Conservation (phyloP, 2,797 vertebrate genomes). For the Chrosomus eos region DNA sequence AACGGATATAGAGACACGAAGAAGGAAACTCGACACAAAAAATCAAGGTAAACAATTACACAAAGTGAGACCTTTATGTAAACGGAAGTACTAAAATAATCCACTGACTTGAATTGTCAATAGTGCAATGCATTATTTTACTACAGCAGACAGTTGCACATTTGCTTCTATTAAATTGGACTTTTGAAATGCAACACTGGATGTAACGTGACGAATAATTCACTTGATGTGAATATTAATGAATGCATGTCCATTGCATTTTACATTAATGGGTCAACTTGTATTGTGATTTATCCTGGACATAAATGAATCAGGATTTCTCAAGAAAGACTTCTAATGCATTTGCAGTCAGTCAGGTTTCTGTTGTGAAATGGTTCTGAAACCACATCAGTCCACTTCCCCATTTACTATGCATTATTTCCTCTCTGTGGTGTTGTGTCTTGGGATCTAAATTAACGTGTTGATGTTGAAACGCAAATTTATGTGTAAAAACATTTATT, state of each 20-base stretch:
- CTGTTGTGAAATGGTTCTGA: conserved; percentile 29
- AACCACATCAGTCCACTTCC: conserved; percentile 40
- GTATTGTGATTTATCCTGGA: background rate
- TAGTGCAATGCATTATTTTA: background rate
- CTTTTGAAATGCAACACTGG: background rate
- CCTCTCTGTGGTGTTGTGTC: background rate
- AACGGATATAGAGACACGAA: conserved; percentile 21
- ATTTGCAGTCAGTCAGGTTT: background rate
- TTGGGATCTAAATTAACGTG: background rate
- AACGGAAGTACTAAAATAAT: background rate
- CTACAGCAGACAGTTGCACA: background rate
- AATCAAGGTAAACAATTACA: conserved; percentile 27
- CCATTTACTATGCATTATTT: background rate
- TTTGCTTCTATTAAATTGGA: background rate
- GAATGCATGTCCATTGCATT: background rate
- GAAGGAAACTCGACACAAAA: conserved; percentile 19
- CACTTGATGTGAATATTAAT: background rate
- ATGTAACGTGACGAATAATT: background rate
- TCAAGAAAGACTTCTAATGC: background rate
- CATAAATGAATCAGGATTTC: background rate
- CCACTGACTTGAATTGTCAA: background rate
- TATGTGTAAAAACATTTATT: background rate
- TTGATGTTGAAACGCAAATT: background rate
- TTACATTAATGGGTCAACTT: background rate
- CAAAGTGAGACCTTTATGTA: background rate